Conservation (phyloP, 1,140 invertebrate genomes). For the Diuraphis noxia region DNA sequence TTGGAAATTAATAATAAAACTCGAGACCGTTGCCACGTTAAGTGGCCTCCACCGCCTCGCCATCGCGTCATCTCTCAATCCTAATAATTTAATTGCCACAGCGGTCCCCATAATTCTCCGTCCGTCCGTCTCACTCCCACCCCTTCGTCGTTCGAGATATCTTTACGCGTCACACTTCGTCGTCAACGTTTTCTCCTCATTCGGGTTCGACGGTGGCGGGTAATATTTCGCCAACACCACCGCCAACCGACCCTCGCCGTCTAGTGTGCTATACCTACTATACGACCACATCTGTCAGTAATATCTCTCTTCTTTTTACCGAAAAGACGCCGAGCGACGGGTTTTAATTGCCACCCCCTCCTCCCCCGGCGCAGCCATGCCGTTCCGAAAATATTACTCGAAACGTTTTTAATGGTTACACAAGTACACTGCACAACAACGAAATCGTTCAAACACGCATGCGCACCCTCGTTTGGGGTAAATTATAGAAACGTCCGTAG, state of each 20-base stretch:
- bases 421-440: not conserved
- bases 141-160: not conserved
- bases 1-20: conserved; percentile 53
- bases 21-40: conserved; percentile 40
- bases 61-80: conserved; percentile 35
- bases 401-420: conserved; percentile 26
- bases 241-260: not conserved
- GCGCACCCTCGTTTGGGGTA: not conserved
- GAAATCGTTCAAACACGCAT: not conserved
- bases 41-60: not conserved
- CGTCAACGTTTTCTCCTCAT: not conserved
- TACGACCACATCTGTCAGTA: conserved; percentile 47
- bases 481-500: not conserved
- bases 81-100: conserved; percentile 52
- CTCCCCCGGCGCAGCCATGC: not conserved
- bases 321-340: not conserved
- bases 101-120: conserved; percentile 35
- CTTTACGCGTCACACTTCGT: not conserved
- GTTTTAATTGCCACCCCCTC: conserved; percentile 33
- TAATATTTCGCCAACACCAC: not conserved
- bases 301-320: conserved; percentile 41
- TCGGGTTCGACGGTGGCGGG: not conserved
- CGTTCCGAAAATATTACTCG: not conserved
- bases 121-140: not conserved
- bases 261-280: not conserved